A percentile compares a stretch with the other conserved stretches of the same genome.
phyloP scores from a whole-genome alignment of 2,113 vertebrate species.

The Aspidoscelis tigris region DNA sequence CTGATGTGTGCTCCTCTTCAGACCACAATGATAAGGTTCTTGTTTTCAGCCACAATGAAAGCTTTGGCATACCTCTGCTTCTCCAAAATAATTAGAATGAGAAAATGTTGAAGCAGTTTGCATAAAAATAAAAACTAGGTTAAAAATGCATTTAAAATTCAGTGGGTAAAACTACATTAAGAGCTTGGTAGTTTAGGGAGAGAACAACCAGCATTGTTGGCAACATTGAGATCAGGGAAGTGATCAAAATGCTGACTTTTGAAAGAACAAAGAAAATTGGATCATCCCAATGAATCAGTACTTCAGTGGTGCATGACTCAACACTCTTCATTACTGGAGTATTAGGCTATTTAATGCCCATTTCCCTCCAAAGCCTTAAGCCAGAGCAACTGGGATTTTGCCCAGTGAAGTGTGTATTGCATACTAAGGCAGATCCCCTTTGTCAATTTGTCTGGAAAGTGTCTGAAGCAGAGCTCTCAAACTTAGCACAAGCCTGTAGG shows the following conservation, averaged over 20 bases:
- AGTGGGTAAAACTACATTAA: too few relatives aligned
- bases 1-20: too few relatives aligned
- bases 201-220: not conserved
- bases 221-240: not conserved
- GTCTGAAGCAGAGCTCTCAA: not conserved
- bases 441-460: not conserved
- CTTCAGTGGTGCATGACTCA: conserved; percentile 12
- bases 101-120: too few relatives aligned
- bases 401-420: not conserved
- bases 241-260: not conserved
- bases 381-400: not conserved
- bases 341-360: conserved; percentile 13
- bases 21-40: too few relatives aligned
- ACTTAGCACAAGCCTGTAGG: not conserved
- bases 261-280: conserved; percentile 17
- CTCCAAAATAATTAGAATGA: too few relatives aligned
- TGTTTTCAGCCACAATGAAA: too few relatives aligned
- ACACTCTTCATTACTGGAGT: not conserved
- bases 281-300: conserved; percentile 25
- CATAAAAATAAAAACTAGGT: too few relatives aligned
- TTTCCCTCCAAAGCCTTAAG: conserved; percentile 20
- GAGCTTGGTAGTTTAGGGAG: too few relatives aligned
- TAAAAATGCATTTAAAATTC: too few relatives aligned
- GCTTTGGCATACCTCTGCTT: too few relatives aligned
- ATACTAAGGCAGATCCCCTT: not conserved